These are phyloP conservation scores for Hydrolagus affinis DNA, from an alignment of 2,113 vertebrate species.

Conservation along the genomic window DNA sequence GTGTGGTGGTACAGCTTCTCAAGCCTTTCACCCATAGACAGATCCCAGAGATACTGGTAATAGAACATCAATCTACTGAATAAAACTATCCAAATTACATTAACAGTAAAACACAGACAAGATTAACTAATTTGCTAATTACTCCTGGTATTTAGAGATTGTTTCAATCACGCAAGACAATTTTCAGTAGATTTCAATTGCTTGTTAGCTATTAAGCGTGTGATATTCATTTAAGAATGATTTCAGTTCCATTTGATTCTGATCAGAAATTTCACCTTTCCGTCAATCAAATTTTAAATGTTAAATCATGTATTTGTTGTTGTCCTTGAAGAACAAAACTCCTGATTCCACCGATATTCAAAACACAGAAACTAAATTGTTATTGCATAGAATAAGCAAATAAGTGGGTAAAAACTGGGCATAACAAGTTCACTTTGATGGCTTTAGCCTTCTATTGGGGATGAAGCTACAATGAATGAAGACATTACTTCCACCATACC, in stretches of 20 bases:
- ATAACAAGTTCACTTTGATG: too few relatives aligned
- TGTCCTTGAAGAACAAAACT: neutral
- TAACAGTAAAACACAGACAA: neutral
- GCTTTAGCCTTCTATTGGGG: too few relatives aligned
- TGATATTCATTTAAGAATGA: constrained; percentile 10
- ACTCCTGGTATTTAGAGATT: neutral
- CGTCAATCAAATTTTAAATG: neutral
- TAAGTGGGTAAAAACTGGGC: too few relatives aligned
- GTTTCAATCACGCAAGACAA: constrained; percentile 11
- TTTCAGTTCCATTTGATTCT: neutral
- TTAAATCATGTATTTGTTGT: neutral
- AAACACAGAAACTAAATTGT: too few relatives aligned
- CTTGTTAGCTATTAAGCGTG: neutral
- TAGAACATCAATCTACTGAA: constrained; percentile 12
- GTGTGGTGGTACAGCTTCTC: neutral
- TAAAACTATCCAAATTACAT: constrained; percentile 24
- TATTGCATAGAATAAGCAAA: too few relatives aligned
- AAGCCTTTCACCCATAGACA: neutral
- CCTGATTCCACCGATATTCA: neutral
- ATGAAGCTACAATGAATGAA: too few relatives aligned
- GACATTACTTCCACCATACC: too few relatives aligned
- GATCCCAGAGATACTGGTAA: constrained; percentile 6
- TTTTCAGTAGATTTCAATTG: neutral
- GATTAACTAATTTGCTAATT: constrained; percentile 8
- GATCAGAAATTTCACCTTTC: too few relatives aligned